Evolutionary conservation across 1,140 invertebrate genomes (phyloP).

Genomic region (Leptinotarsa lineolata): DNA sequence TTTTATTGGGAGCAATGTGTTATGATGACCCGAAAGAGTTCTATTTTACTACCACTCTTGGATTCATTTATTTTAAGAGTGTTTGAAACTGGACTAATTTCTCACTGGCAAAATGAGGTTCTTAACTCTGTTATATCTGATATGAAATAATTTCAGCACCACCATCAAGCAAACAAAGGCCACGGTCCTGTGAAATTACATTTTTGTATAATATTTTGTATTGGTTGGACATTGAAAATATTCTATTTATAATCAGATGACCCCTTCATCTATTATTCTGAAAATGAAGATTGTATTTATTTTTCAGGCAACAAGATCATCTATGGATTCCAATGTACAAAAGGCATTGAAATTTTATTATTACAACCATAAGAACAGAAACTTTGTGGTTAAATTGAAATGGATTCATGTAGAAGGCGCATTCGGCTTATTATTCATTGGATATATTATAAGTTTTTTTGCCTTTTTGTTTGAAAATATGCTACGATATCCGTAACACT

Average conservation of each 20-base stretch:
- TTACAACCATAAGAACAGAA: slow-evolving; percentile 17
- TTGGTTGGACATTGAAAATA: neutral
- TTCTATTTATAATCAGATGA: too few species aligned
- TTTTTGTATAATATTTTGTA: neutral
- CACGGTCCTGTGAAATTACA: too few species aligned
- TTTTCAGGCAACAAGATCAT: slow-evolving; percentile 35
- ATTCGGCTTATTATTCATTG: slow-evolving; percentile 40
- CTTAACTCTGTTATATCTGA: neutral
- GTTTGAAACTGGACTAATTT: slow-evolving; percentile 49
- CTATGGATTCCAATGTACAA: slow-evolving; percentile 42
- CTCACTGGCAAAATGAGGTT: slow-evolving; percentile 50
- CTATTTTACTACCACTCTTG: slow-evolving; percentile 51
- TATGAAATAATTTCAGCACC: neutral
- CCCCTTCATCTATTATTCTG: too few species aligned
- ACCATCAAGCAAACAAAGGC: neutral
- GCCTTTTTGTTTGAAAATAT: slow-evolving; percentile 30
- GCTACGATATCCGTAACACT: neutral
- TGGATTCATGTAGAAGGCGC: slow-evolving; percentile 43
- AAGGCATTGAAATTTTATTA: slow-evolving; percentile 38
- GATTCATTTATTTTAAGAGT: slow-evolving; percentile 46
- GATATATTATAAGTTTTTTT: slow-evolving; percentile 28
- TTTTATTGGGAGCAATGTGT: slow-evolving; percentile 64
- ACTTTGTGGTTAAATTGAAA: slow-evolving; percentile 38
- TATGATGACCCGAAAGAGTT: slow-evolving; percentile 63
- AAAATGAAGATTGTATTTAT: neutral